These are phyloP conservation scores for Epinephelus moara DNA, from an alignment of 2,113 vertebrate species.

Conservation along the genomic window DNA sequence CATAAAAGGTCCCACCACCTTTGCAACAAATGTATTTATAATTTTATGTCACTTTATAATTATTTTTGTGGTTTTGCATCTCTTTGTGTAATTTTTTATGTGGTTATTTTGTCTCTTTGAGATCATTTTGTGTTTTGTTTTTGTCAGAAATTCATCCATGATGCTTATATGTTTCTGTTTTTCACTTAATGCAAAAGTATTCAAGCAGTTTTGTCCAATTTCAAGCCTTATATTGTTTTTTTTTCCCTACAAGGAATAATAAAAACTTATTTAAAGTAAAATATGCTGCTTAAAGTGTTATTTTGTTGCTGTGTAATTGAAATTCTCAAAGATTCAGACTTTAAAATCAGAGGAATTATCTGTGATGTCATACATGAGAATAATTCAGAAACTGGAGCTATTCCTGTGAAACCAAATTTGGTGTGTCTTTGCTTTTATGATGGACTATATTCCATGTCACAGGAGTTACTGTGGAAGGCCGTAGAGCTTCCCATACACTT, in stretches of 20 bases:
- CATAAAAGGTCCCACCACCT: too few species aligned
- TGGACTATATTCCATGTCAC: conserved; percentile 80
- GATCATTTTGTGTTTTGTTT: too few species aligned
- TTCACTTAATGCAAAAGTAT: not conserved
- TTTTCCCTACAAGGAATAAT: not conserved
- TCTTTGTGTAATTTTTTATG: too few species aligned
- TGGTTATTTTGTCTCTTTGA: too few species aligned
- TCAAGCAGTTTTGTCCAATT: not conserved
- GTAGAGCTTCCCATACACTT: conserved; percentile 84
- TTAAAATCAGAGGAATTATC: not conserved
- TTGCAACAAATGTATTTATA: too few species aligned
- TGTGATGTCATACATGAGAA: too few species aligned
- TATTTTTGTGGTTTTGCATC: too few species aligned
- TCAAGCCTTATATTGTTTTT: not conserved
- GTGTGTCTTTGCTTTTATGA: conserved; percentile 27
- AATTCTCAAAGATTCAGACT: not conserved
- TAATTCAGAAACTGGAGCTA: not conserved
- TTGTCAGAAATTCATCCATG: too few species aligned
- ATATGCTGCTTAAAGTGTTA: not conserved
- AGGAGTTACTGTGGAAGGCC: conserved; percentile 67
- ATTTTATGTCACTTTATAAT: too few species aligned
- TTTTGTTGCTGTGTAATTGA: not conserved
- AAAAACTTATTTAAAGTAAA: not conserved
- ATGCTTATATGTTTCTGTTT: not conserved
- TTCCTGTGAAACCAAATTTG: not conserved